Evolutionary conservation across 2,113 vertebrate genomes (phyloP).

Genomic region (Quiscalus mexicanus): DNA sequence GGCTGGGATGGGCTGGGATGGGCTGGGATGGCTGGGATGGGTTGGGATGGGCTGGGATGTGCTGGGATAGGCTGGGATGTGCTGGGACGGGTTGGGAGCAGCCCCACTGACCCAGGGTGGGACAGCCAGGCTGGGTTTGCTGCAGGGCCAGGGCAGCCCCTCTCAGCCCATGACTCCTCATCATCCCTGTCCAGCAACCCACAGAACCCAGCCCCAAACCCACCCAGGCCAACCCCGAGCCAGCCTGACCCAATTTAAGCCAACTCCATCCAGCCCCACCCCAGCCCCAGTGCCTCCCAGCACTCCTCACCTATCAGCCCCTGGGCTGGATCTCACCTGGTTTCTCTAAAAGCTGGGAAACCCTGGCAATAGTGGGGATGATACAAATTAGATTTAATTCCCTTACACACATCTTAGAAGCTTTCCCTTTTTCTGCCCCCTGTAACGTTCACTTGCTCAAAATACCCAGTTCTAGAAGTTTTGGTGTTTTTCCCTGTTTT

Average conservation of each 20-base stretch:
- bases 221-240: neutral
- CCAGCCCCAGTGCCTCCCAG: fast-evolving
- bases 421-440: neutral
- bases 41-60: no score
- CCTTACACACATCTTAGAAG: neutral
- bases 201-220: neutral
- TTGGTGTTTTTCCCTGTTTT: fast-evolving
- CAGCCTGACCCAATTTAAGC: neutral
- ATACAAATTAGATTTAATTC: neutral
- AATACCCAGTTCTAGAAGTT: neutral
- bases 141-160: neutral
- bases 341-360: neutral
- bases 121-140: fast-evolving
- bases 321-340: fast-evolving
- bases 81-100: neutral
- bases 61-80: no score
- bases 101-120: fast-evolving
- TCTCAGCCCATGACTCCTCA: neutral
- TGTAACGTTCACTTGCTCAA: neutral
- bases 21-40: fast-evolving
- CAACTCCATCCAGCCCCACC: neutral
- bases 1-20: no score
- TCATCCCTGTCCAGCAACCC: no score
- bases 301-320: neutral
- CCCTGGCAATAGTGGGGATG: no score